These are phyloP conservation scores for Sitta carolinensis DNA, from an alignment of 2,797 vertebrate genomes.

Conservation along the genomic window DNA sequence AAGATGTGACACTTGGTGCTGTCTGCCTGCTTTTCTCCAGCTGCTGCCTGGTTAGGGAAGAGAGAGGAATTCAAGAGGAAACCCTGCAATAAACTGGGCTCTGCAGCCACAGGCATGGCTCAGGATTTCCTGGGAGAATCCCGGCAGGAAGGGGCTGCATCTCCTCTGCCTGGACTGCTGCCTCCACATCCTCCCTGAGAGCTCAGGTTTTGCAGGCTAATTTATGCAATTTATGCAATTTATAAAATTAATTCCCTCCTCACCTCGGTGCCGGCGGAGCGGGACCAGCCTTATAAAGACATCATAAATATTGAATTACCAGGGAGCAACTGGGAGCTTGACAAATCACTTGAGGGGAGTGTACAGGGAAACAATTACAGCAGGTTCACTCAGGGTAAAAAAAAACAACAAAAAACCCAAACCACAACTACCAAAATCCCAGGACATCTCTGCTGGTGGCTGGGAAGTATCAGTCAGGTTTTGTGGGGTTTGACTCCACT, in stretches of 20 bases:
- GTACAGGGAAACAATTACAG: background rate
- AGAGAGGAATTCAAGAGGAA: background rate
- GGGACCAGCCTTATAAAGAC: background rate
- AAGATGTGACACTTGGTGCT: background rate
- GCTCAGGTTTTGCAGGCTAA: background rate
- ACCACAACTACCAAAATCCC: background rate
- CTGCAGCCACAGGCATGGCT: background rate
- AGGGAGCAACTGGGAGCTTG: background rate
- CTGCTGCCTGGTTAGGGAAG: background rate
- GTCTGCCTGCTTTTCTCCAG: background rate
- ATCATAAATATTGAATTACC: slow-evolving; percentile 15
- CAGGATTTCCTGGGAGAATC: background rate
- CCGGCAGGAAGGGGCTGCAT: background rate
- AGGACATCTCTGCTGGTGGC: background rate
- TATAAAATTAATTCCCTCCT: background rate
- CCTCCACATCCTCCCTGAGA: background rate
- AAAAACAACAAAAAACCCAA: background rate
- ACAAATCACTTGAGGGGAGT: background rate
- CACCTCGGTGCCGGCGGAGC: background rate
- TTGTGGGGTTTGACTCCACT: background rate
- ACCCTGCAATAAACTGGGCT: background rate
- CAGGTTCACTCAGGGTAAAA: background rate
- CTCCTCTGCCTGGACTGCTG: background rate
- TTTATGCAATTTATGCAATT: background rate
- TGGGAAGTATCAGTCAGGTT: background rate